Conservation (phyloP, 2,888 invertebrate species). For the Danaus chrysippus region DNA sequence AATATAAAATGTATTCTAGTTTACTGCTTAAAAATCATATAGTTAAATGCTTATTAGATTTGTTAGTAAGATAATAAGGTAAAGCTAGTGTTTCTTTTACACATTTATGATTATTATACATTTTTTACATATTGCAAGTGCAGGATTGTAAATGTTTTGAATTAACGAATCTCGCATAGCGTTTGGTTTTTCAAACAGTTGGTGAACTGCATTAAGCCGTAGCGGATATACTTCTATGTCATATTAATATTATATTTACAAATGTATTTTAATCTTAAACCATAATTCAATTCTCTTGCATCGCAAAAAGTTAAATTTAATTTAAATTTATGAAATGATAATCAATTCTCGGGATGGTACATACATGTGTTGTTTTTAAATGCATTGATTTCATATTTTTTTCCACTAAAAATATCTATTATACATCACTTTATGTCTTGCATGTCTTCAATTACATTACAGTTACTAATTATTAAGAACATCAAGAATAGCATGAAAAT, state of each 20-base stretch:
- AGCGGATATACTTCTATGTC: not conserved
- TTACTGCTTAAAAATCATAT: too few species aligned
- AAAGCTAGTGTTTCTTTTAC: too few species aligned
- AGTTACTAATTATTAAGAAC: constrained; percentile 7
- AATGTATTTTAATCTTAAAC: constrained; percentile 55
- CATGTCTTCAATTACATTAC: constrained; percentile 38
- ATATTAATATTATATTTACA: constrained; percentile 1
- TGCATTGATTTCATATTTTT: constrained; percentile 27
- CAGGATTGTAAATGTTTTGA: too few species aligned
- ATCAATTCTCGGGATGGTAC: constrained; percentile 69
- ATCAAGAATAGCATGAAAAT: not conserved
- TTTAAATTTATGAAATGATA: constrained; percentile 60
- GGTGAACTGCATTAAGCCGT: not conserved
- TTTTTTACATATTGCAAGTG: too few species aligned
- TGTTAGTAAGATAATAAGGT: too few species aligned
- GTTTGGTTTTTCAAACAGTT: too few species aligned
- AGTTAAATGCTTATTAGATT: too few species aligned
- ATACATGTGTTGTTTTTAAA: constrained; percentile 35
- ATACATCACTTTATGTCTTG: constrained; percentile 73
- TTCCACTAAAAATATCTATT: constrained; percentile 48
- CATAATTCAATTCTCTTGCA: constrained; percentile 77
- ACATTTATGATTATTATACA: too few species aligned
- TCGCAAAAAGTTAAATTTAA: constrained; percentile 69
- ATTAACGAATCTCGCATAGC: too few species aligned
- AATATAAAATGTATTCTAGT: too few species aligned